Base-by-base conservation (phyloP, 2,113 vertebrate genomes). In the Haemorhous mexicanus region DNA sequence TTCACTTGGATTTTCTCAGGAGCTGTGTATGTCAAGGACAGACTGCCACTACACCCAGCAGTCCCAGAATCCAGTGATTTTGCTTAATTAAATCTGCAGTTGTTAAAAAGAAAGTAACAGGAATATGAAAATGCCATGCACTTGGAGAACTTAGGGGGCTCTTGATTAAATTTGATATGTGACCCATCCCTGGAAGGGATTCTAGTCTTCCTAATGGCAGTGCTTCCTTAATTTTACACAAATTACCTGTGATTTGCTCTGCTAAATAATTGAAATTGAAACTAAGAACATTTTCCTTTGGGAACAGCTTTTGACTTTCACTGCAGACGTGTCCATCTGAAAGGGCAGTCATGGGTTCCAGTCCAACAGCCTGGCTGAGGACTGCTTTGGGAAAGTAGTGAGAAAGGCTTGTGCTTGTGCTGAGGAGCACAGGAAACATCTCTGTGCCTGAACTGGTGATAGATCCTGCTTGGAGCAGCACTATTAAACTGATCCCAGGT, bases 391-490 rank as follows among this genome's bases (percentile, higher is more conserved):
- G 32, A 33, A 61, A 41, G 30, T 3, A 12, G 21, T 7, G 13
- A 14, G 47, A 53, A 32, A n/a, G 14, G 13, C 14, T 23, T 33
- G 32, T 30, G 32, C 3, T 37, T 43, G 30, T 33, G 13, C 53
- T 12, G 16, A 41, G 11, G 33, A 88, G 27, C 81, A 78, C n/a
- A 78, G 90, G 72, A 93, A 96, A 83, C 89, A 44, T 55, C 35
- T 8, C 67, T 97, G 96, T 97, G 94, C 87, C 94, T 64, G 53
- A 88, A 13, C 3, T 61, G 59, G 46, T 55, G 16, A 13, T 74
- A 77, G 84, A 35, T 56, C 32, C 9, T 55, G 47, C 78, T 62
- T 30, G 13, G 19, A 69, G 47, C 64, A 41, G 81, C 32, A 64
- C 4, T 23, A 27, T 13, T 23, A 16, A 49, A 33, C 7, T 56